These are phyloP conservation scores for Rutilus rutilus DNA, from an alignment of 2,113 vertebrate genomes.

Conservation along the genomic window DNA sequence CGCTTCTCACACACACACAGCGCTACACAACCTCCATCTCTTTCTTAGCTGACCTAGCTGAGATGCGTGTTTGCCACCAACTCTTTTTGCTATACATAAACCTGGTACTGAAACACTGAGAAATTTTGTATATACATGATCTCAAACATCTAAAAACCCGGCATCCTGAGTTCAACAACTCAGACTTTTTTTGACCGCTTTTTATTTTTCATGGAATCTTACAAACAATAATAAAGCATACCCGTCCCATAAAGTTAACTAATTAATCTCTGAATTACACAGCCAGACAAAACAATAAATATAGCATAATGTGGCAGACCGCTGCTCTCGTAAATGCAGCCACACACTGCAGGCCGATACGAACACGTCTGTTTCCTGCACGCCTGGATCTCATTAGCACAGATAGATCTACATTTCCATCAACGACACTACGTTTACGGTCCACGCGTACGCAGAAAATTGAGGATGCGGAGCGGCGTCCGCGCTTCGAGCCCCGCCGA, in stretches of 20 bases:
- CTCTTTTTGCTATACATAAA: conserved; percentile 38
- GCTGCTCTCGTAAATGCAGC: conserved; percentile 22
- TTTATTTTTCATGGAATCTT: conserved; percentile 22
- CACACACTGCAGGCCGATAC: conserved; percentile 16
- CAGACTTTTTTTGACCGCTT: conserved; percentile 46
- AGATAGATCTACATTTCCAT: conserved; percentile 56
- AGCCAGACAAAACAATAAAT: conserved; percentile 56
- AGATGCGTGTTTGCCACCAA: background rate
- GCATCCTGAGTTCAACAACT: conserved; percentile 43
- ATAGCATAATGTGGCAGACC: conserved; percentile 45
- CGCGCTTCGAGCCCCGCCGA: background rate
- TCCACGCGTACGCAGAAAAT: conserved; percentile 42
- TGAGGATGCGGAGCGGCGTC: conserved; percentile 11
- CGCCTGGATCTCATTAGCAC: conserved; percentile 39
- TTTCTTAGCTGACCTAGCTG: background rate
- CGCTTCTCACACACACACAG: conserved; percentile 25
- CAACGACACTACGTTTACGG: conserved; percentile 46
- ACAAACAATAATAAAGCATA: conserved; percentile 48
- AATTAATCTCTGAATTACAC: conserved; percentile 51
- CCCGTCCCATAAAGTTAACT: conserved; percentile 43
- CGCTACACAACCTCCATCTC: conserved; percentile 31
- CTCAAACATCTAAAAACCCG: conserved; percentile 25
- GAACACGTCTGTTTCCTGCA: conserved; percentile 8
- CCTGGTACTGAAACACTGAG: conserved; percentile 47
- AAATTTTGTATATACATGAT: conserved; percentile 50